A percentile compares a stretch with the other conserved stretches of the same genome.
Evolutionary conservation across 2,888 invertebrate species (phyloP).

Genomic region (Melieria picta): DNA sequence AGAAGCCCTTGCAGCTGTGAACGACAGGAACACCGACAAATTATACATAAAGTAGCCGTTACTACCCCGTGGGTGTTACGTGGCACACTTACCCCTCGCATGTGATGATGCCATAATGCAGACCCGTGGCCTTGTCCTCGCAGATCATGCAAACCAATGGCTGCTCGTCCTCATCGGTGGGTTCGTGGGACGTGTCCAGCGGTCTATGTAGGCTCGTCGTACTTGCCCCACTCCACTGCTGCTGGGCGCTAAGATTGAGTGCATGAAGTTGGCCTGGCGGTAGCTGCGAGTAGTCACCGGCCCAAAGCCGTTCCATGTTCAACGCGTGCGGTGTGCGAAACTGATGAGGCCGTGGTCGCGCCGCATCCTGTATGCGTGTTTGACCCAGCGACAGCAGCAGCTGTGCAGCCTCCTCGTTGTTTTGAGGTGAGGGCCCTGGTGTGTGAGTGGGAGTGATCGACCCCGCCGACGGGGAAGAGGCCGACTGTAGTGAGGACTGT

Average conservation of each 20-base stretch:
- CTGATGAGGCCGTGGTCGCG: constrained; percentile 63
- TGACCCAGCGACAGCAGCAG: constrained; percentile 81
- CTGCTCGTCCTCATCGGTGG: constrained; percentile 83
- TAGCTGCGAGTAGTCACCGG: constrained; percentile 85
- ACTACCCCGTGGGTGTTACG: too few species aligned
- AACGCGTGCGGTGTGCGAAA: constrained; percentile 73
- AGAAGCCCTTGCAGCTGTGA: constrained; percentile 90
- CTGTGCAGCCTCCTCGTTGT: constrained; percentile 75
- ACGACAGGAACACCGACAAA: neutral
- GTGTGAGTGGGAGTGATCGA: constrained; percentile 63
- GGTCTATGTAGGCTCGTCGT: constrained; percentile 56
- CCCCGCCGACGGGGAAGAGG: constrained; percentile 67
- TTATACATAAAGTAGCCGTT: neutral
- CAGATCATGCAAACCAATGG: constrained; percentile 99
- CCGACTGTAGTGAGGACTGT: constrained; percentile 60
- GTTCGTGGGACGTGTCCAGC: constrained; percentile 60
- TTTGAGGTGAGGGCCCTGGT: constrained; percentile 66
- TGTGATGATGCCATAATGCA: constrained; percentile 98
- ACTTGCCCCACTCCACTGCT: constrained; percentile 65
- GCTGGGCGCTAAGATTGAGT: constrained; percentile 76
- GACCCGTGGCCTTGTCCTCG: constrained; percentile 96
- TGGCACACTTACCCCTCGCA: constrained; percentile 84
- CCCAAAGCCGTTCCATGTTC: constrained; percentile 93
- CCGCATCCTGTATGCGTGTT: constrained; percentile 69
- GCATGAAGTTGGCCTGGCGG: constrained; percentile 84